Evolutionary conservation across 2,113 vertebrate species (phyloP), one percentile per base, ranked within the genome.

Genomic region (Dolichallabes microphthalmus): DNA sequence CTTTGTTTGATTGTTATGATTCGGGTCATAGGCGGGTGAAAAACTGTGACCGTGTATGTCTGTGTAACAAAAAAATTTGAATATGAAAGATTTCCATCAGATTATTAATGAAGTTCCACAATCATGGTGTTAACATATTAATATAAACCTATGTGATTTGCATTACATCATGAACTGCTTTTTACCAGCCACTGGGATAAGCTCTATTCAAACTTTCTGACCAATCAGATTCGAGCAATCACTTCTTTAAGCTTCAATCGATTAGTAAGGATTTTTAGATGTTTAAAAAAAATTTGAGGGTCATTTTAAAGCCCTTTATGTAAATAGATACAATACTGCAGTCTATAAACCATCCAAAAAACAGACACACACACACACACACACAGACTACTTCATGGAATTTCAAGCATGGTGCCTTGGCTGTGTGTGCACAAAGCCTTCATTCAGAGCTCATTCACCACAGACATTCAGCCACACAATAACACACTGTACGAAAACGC

Each of bases 361-460:
- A 69, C 68, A 32, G 5, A 11, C 60, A 9, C 9, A 25, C 73
- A 52, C 30, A 53, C 73, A 75, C 39, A 52, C 22, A n/a, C 52
- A 60, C 53, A 79, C 55, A 60, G 30, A 4, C 22, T 12, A 27
- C 11, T 22, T 17, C 25, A 78, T 19, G 66, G 84, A 60, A 85
- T 85, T 80, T 69, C 39, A 73, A 60, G 19, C 66, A 81, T 50
- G 78, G 4, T 79, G 45, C 19, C n/a, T 78, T 14, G 4, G 9
- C 57, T 53, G 20, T 78, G 45, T 35, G 25, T 1, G 3, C n/a
- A 85, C 80, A 85, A 69, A 86, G 57, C 15, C 13, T 79, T 74
- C 30, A 86, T 92, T 90, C 81, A 89, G 74, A 55, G 63, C 55
- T 50, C 10, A 17, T 52, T 82, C 27, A 83, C 50, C 64, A 68